These are phyloP conservation scores for Polyommatus iphigenia DNA, from an alignment of 2,888 invertebrate genomes.

Conservation along the genomic window DNA sequence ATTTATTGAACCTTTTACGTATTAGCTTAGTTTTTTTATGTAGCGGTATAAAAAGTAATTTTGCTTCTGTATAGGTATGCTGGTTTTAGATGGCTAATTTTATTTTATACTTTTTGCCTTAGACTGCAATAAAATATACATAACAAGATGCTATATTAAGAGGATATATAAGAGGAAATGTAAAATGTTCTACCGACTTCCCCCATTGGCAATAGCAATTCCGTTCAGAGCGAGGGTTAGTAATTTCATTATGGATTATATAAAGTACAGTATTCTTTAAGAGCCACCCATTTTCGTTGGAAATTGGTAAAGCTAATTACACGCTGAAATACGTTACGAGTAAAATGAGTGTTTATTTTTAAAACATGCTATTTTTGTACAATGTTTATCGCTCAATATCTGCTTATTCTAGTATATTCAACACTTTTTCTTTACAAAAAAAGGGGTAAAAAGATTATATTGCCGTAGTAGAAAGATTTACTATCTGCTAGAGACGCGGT, in stretches of 20 bases:
- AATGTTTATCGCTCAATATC: background rate
- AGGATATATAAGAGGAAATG: slow-evolving; percentile 22
- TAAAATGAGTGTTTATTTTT: background rate
- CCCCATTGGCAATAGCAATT: slow-evolving; percentile 27
- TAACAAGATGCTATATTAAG: background rate
- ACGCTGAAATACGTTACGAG: background rate
- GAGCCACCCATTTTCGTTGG: slow-evolving; percentile 20
- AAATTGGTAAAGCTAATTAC: slow-evolving; percentile 18
- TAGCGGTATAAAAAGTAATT: no score
- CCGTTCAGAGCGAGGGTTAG: slow-evolving; percentile 32
- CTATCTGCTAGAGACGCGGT: background rate
- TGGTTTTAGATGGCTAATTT: background rate
- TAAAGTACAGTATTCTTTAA: slow-evolving; percentile 14
- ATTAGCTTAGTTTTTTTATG: no score
- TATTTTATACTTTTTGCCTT: background rate
- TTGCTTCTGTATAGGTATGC: background rate
- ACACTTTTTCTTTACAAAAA: background rate
- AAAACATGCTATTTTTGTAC: background rate
- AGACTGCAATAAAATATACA: slow-evolving; percentile 12
- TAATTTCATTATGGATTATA: slow-evolving; percentile 32
- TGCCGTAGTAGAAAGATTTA: no score
- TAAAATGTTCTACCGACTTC: slow-evolving; percentile 24
- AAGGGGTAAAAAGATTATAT: background rate
- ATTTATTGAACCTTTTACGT: background rate
- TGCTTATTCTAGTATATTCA: background rate